phyloP scores from a whole-genome alignment of 2,113 vertebrate species.

The Chionomys nivalis region DNA sequence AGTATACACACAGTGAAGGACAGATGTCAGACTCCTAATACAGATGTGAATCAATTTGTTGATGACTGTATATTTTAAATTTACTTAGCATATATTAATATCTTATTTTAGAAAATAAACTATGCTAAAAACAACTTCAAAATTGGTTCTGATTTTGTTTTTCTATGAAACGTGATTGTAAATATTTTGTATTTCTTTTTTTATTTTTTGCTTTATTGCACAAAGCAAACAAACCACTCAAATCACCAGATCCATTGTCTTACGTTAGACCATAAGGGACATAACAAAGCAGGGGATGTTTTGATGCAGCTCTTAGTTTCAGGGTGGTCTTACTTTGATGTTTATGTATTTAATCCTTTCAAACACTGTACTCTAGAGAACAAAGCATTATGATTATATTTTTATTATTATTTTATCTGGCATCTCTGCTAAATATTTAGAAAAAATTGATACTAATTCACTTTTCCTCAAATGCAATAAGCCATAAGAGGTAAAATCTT shows the following conservation, averaged over 20 bases:
- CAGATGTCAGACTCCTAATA: neutral
- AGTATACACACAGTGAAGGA: neutral
- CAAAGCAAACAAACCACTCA: too few relatives aligned
- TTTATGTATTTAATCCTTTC: too few relatives aligned
- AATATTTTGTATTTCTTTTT: neutral
- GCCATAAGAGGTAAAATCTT: neutral
- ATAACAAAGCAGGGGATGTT: too few relatives aligned
- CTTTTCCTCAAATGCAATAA: neutral
- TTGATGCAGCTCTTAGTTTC: too few relatives aligned
- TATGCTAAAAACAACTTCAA: neutral
- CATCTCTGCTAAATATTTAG: neutral
- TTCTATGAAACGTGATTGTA: neutral
- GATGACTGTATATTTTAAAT: neutral
- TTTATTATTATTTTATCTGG: neutral
- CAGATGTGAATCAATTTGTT: neutral
- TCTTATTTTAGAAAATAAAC: neutral
- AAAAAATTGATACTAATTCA: neutral
- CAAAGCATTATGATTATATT: neutral
- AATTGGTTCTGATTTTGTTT: neutral
- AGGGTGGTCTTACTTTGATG: too few relatives aligned
- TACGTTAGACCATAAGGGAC: too few relatives aligned
- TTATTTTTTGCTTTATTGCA: too few relatives aligned
- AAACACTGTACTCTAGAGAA: too few relatives aligned
- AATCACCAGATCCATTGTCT: too few relatives aligned
- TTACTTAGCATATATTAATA: neutral